Evolutionary conservation across 1,140 invertebrate genomes (phyloP), one percentile per base, ranked within the genome.

Genomic region (Drosophila jambulina): DNA sequence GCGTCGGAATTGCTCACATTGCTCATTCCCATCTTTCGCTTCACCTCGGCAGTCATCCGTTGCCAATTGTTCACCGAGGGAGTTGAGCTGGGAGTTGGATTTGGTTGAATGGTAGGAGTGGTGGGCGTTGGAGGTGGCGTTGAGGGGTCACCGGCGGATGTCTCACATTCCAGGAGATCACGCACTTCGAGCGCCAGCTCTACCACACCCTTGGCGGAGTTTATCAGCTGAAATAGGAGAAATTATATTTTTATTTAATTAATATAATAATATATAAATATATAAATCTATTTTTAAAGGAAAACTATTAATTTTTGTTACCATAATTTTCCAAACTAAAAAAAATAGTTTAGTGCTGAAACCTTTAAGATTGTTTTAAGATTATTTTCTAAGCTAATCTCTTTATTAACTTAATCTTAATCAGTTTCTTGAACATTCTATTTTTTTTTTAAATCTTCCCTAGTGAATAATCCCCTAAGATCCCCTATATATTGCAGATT

Each of bases 21-120:
- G 56, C 81, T 87, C 2, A 92, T 83, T 42, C 88, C 91, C 74
- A 92, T 92, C 54, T 92, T 92, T 12, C 85, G 82, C 59, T 91
- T 92, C 27, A 92, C 48, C 25, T 92, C 82, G 4, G 91, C 80
- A 2, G 76, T 70, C 78, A 92, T 90, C 12, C 81, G 80, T 34
- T 90, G 87, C 90, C 90, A 91, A 27, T 90, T 91, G 46, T 88
- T 87, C 1, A 62, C 45, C 3, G 61, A 56, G 12, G 67, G 15
- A 38, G 45, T 64, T 32, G 48, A 23, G 19, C 13, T 32, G 8
- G 32, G 13, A 38, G 60, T 23, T 25, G 34, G 34, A 19, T 27
- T 9, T 2, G 57, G n/a, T 10, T 23, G 15, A 38, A 48, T 38
- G 32, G 42, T 23, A 8, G 62, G 36, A 8, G 23, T 64, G 2